Percentiles rank a stretch among this genome's conserved stretches.
These are phyloP conservation scores for Cichlasoma orientale DNA, from an alignment of 2,797 vertebrate species.

Conservation along the genomic window DNA sequence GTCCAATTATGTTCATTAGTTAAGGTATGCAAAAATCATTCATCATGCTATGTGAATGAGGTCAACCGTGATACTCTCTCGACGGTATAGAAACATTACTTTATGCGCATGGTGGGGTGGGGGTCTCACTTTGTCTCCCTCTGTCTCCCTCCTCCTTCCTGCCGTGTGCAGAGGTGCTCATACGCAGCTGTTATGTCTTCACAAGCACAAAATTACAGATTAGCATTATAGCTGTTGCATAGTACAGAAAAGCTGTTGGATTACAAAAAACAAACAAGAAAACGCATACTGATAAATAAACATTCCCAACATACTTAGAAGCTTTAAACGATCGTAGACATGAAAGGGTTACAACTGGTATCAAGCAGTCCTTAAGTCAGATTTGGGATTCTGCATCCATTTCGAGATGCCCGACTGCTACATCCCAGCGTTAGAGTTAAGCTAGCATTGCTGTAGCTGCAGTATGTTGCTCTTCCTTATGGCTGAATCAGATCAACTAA, in stretches of 20 bases:
- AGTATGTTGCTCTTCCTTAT: conserved; percentile 21
- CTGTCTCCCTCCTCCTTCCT: background rate
- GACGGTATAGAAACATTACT: background rate
- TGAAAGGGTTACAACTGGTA: background rate
- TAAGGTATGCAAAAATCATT: background rate
- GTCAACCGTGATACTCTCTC: background rate
- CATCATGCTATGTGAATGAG: background rate
- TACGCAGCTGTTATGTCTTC: background rate
- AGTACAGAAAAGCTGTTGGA: background rate
- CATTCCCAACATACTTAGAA: background rate
- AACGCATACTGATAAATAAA: background rate
- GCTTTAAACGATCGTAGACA: background rate
- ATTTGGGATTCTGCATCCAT: conserved; percentile 20
- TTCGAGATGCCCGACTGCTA: conserved; percentile 24
- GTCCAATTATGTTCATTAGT: background rate
- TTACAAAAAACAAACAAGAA: background rate
- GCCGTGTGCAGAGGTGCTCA: background rate
- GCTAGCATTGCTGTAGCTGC: conserved; percentile 24
- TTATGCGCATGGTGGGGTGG: background rate
- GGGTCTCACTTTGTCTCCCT: background rate
- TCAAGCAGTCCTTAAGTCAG: background rate
- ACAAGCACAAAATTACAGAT: background rate
- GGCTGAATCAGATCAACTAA: conserved; percentile 58
- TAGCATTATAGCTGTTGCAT: background rate
- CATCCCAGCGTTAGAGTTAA: conserved; percentile 28